Evolutionary conservation across 2,888 invertebrate species (phyloP).

Genomic region (Sabellastarte sp.): DNA sequence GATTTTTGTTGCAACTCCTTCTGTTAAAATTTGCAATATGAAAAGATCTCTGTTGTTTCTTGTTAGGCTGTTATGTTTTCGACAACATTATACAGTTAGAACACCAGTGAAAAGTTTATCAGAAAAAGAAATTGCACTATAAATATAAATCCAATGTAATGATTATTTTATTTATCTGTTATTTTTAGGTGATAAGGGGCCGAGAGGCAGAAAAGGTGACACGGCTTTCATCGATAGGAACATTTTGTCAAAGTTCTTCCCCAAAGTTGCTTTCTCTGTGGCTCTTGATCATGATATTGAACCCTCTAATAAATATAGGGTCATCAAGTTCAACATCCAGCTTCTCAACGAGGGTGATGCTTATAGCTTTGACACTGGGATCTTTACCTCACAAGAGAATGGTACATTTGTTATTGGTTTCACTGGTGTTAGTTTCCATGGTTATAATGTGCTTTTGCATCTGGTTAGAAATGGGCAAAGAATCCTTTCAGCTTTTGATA

Average conservation of each 20-base stretch:
- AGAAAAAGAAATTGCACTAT: too few species aligned
- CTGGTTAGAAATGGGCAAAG: constrained; percentile 28
- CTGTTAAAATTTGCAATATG: too few species aligned
- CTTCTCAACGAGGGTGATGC: constrained; percentile 13
- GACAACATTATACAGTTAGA: too few species aligned
- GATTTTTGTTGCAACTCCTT: too few species aligned
- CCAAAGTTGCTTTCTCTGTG: constrained; percentile 26
- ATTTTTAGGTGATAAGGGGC: too few species aligned
- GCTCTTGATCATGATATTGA: constrained; percentile 27
- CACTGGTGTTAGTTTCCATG: constrained; percentile 29
- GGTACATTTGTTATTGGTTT: constrained; percentile 29
- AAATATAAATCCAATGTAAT: too few species aligned
- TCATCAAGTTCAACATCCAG: constrained; percentile 20
- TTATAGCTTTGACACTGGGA: constrained; percentile 23
- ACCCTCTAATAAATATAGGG: constrained; percentile 16
- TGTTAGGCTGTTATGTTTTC: too few species aligned
- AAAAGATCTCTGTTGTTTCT: too few species aligned
- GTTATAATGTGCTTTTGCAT: constrained; percentile 31
- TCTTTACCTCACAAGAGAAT: constrained; percentile 28
- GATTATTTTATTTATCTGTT: too few species aligned
- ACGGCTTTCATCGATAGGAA: not conserved
- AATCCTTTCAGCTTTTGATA: constrained; percentile 31
- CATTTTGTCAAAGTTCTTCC: not conserved
- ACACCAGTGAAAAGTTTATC: too few species aligned
- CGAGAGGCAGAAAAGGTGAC: constrained; percentile 13